phyloP scores from a whole-genome alignment of 2,797 vertebrate genomes.

The Sebastes kiyomatsui region DNA sequence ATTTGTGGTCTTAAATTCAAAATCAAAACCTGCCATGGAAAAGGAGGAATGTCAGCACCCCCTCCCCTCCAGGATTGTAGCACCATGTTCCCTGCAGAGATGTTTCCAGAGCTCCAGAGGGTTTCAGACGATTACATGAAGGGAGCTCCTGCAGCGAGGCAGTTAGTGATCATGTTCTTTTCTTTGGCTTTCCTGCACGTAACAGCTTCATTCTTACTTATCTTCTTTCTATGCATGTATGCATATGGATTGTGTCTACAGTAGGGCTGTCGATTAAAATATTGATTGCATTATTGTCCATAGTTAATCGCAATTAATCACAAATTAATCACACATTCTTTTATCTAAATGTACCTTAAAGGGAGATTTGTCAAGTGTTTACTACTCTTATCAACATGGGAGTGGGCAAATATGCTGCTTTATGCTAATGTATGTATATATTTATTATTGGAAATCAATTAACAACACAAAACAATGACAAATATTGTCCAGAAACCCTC shows the following conservation, averaged over 20 bases:
- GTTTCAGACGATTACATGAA: constrained; percentile 22
- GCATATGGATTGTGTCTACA: background rate
- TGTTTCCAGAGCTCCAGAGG: constrained; percentile 16
- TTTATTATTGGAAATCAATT: too few species aligned
- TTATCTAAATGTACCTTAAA: too few species aligned
- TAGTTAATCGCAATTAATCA: too few species aligned
- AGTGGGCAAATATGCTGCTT: too few species aligned
- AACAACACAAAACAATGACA: too few species aligned
- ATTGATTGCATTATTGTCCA: too few species aligned
- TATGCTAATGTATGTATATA: too few species aligned
- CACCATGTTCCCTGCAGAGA: constrained; percentile 18
- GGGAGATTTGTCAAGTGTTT: too few species aligned
- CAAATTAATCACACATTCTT: accelerated
- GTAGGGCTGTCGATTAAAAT: too few species aligned
- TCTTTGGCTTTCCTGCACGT: background rate
- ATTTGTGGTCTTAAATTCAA: background rate
- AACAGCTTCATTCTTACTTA: background rate
- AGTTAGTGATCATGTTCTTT: background rate
- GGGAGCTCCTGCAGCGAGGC: constrained; percentile 9
- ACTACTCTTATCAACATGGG: too few species aligned
- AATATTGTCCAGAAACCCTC: too few species aligned
- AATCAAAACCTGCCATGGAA: background rate
- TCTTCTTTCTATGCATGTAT: background rate
- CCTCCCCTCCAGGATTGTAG: background rate
- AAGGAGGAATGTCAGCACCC: background rate